Evolutionary conservation across 1,140 invertebrate genomes (phyloP).

Genomic region (Aphidius ervi): DNA sequence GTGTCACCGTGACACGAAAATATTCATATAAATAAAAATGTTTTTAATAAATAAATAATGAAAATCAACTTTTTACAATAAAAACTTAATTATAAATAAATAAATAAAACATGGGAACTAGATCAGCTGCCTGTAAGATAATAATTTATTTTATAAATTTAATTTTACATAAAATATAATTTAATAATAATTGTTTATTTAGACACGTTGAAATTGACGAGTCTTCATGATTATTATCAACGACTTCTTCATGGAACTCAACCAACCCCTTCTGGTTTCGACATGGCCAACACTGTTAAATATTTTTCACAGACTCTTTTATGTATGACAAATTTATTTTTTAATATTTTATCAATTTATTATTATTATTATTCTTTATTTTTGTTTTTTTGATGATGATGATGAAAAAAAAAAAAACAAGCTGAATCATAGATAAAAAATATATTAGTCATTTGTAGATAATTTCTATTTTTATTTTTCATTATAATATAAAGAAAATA

Average conservation of each 20-base stretch:
- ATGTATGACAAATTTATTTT: conserved; percentile 63
- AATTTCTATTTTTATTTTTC: no score
- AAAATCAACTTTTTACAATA: background rate
- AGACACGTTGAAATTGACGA: conserved; percentile 97
- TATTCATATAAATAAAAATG: background rate
- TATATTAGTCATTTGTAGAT: no score
- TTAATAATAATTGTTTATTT: conserved; percentile 33
- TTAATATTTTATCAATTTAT: conserved; percentile 16
- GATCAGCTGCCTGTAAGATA: conserved; percentile 53
- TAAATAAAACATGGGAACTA: conserved; percentile 46
- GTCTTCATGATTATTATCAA: conserved; percentile 92
- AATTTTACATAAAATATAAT: conserved; percentile 16
- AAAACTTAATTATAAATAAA: no score
- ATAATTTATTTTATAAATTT: conserved; percentile 4
- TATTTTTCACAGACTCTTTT: conserved; percentile 96
- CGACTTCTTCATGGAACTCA: conserved; percentile 86
- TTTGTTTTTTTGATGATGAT: background rate
- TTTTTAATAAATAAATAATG: background rate
- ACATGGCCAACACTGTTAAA: conserved; percentile 95
- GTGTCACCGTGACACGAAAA: background rate
- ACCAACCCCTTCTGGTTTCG: conserved; percentile 87
- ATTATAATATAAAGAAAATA: background rate
- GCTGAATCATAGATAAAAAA: background rate
- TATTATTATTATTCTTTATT: conserved; percentile 13
- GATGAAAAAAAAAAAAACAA: conserved; percentile 11